Evolutionary conservation across 2,797 vertebrate species (phyloP).

Genomic region (Selene dorsalis): DNA sequence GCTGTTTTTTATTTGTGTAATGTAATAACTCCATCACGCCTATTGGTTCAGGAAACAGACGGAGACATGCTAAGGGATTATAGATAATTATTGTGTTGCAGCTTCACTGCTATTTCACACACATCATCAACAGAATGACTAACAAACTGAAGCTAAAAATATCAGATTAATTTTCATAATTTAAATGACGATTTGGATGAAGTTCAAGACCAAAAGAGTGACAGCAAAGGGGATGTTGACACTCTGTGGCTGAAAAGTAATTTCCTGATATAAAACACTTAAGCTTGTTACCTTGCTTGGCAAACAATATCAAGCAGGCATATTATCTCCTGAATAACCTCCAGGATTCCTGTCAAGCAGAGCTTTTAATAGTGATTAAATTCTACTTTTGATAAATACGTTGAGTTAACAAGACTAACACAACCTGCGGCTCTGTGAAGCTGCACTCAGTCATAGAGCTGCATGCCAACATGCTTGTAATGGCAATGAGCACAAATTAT

Average conservation of each 20-base stretch:
- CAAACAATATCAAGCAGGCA: neutral
- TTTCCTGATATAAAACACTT: neutral
- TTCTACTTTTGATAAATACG: neutral
- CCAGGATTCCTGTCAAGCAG: neutral
- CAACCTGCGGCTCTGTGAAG: neutral
- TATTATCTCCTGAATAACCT: neutral
- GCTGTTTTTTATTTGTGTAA: neutral
- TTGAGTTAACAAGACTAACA: neutral
- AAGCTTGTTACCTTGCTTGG: neutral
- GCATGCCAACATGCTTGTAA: neutral
- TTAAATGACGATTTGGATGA: neutral
- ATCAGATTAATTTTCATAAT: neutral
- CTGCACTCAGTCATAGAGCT: neutral
- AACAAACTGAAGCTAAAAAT: neutral
- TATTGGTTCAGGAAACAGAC: slow-evolving; percentile 4
- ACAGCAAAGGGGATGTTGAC: neutral
- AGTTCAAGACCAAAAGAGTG: too few relatives aligned
- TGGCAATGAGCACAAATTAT: neutral
- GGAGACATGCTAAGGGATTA: slow-evolving; percentile 7
- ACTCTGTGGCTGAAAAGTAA: neutral
- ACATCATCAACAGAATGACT: neutral
- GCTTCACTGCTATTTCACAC: slow-evolving; percentile 6
- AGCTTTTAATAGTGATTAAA: neutral
- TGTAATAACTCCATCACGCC: slow-evolving; percentile 2
- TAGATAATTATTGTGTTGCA: slow-evolving; percentile 1